Evolutionary conservation across 2,113 vertebrate species (phyloP).

Genomic region (Pseudorhombus dupliciocellatus): DNA sequence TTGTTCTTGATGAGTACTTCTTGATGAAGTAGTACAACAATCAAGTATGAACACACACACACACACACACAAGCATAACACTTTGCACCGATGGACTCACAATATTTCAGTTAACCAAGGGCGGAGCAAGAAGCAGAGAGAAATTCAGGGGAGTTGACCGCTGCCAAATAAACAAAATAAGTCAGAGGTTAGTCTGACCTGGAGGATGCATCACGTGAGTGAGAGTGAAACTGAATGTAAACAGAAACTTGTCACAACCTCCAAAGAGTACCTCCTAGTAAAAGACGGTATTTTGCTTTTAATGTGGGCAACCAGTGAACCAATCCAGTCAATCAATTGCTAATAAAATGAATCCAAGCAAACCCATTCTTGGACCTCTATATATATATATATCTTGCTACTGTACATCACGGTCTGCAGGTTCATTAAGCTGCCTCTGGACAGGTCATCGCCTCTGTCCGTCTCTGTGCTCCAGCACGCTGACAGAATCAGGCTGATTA

Average conservation of each 20-base stretch:
- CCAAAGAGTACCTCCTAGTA: background rate
- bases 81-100: background rate
- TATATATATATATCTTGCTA: background rate
- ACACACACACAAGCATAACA: background rate
- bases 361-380: background rate
- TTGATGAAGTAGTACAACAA: too few relatives aligned
- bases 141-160: background rate
- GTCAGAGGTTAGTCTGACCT: too few relatives aligned
- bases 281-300: background rate
- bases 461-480: slow-evolving; percentile 11
- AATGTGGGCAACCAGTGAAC: background rate
- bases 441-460: slow-evolving; percentile 29
- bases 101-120: background rate
- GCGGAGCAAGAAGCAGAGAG: too few relatives aligned
- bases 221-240: too few relatives aligned
- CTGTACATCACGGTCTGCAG: slow-evolving; percentile 3
- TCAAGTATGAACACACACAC: too few relatives aligned
- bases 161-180: background rate
- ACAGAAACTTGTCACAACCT: background rate
- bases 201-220: too few relatives aligned
- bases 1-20: too few relatives aligned
- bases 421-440: slow-evolving; percentile 33
- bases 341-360: background rate
- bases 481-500: slow-evolving; percentile 50
- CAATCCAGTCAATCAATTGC: background rate